Conservation (phyloP, 2,797 vertebrate species). For the Peromyscus nudipes region DNA sequence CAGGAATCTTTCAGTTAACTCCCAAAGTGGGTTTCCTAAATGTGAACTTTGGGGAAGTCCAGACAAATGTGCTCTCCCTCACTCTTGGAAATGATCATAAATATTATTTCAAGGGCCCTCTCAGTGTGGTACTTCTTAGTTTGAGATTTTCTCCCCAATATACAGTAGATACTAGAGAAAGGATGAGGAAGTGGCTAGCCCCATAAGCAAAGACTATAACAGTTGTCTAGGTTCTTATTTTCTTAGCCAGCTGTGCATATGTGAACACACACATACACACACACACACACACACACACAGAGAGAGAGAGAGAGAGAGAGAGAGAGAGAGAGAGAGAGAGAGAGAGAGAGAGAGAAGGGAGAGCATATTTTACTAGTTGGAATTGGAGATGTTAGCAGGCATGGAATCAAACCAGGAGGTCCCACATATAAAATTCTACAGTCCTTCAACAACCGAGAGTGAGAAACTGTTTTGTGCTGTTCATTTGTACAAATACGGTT, state of each 20-base stretch:
- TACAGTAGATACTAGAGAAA: conserved; percentile 48
- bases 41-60: conserved; percentile 23
- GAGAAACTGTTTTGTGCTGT: conserved; percentile 57
- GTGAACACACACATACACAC: not conserved
- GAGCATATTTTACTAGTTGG: not conserved
- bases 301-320: too few species aligned
- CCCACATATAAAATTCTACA: not conserved
- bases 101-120: conserved; percentile 49
- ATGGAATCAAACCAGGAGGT: not conserved
- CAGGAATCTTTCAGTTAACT: conserved; percentile 34
- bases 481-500: conserved; percentile 14
- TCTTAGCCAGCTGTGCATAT: not conserved
- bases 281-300: not conserved
- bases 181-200: not conserved
- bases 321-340: not conserved
- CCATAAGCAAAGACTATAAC: not conserved
- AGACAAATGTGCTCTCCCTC: not conserved
- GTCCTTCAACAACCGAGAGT: conserved; percentile 29
- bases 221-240: not conserved
- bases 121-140: conserved; percentile 14
- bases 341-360: not conserved
- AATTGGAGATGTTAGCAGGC: not conserved
- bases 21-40: conserved; percentile 41
- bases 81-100: not conserved
- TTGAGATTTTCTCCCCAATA: conserved; percentile 27